Evolutionary conservation across 2,888 invertebrate species (phyloP).

Genomic region (Chloroclysta siterata): DNA sequence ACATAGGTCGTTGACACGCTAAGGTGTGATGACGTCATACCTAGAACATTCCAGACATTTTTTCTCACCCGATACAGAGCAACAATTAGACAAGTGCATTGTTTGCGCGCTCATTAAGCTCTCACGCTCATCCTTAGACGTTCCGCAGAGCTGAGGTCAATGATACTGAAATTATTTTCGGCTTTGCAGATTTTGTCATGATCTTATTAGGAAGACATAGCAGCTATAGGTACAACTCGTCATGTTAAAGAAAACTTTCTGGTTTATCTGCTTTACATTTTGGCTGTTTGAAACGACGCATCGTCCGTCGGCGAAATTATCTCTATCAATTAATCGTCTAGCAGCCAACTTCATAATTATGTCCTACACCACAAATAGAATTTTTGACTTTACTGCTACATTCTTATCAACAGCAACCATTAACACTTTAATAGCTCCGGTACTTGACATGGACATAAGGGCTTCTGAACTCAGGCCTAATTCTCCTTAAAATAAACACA

Average conservation of each 20-base stretch:
- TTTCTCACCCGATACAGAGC: constrained; percentile 66
- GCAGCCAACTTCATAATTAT: neutral
- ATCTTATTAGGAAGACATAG: constrained; percentile 36
- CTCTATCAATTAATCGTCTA: constrained; percentile 9
- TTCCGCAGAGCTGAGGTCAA: constrained; percentile 59
- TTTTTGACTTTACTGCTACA: constrained; percentile 22
- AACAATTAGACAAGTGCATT: constrained; percentile 67
- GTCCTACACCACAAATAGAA: constrained; percentile 17
- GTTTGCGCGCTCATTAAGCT: constrained; percentile 57
- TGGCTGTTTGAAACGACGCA: constrained; percentile 22
- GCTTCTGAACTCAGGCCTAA: constrained; percentile 16
- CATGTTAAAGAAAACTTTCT: constrained; percentile 7
- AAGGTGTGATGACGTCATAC: constrained; percentile 59
- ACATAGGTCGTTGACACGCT: constrained; percentile 53
- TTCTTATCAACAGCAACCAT: constrained; percentile 27
- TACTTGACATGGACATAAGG: constrained; percentile 28
- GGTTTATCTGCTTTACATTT: constrained; percentile 27
- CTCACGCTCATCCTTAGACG: constrained; percentile 48
- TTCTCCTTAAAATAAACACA: constrained; percentile 19
- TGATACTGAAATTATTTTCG: constrained; percentile 57
- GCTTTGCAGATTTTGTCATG: constrained; percentile 48
- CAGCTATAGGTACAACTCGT: constrained; percentile 20
- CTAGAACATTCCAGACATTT: constrained; percentile 59
- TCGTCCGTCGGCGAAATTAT: constrained; percentile 5
- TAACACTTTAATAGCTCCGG: constrained; percentile 31